Conservation (phyloP, 2,113 vertebrate species). For the Brachirus orientalis region DNA sequence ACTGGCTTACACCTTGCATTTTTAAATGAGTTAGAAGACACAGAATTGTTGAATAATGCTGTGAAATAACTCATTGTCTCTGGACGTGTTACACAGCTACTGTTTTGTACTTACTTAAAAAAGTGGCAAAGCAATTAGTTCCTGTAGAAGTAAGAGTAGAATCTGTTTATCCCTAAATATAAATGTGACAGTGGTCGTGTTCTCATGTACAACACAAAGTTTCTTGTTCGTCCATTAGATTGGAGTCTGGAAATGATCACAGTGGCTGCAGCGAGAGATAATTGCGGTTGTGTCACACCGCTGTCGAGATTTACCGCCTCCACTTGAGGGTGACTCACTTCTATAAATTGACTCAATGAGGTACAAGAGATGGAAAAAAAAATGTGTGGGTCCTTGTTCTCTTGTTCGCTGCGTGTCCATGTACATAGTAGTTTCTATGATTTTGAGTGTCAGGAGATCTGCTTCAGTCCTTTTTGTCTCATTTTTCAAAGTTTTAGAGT, state of each 20-base stretch:
- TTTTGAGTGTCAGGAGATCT: neutral
- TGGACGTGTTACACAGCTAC: too few species aligned
- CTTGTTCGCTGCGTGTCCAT: neutral
- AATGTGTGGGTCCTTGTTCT: neutral
- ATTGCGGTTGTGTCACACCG: conserved; percentile 45
- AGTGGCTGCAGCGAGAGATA: conserved; percentile 29
- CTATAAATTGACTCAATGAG: conserved; percentile 43
- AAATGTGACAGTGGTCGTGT: too few species aligned
- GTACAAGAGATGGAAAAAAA: neutral
- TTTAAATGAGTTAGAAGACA: too few species aligned
- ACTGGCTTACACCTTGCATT: too few species aligned
- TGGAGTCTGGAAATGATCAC: neutral
- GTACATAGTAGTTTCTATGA: neutral
- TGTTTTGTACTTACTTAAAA: too few species aligned
- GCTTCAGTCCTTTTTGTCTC: neutral
- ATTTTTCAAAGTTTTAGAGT: neutral
- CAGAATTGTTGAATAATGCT: too few species aligned
- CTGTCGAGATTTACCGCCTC: conserved; percentile 52
- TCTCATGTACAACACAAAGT: neutral
- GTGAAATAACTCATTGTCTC: too few species aligned
- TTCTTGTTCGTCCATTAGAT: neutral
- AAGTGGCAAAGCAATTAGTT: too few species aligned
- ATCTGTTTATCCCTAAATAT: neutral
- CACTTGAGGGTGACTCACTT: conserved; percentile 59
- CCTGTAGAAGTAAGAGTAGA: neutral